Percentiles rank a stretch among this genome's conserved stretches.
Evolutionary conservation across 2,797 vertebrate species (phyloP).

Genomic region (Myiotriccus ornatus): DNA sequence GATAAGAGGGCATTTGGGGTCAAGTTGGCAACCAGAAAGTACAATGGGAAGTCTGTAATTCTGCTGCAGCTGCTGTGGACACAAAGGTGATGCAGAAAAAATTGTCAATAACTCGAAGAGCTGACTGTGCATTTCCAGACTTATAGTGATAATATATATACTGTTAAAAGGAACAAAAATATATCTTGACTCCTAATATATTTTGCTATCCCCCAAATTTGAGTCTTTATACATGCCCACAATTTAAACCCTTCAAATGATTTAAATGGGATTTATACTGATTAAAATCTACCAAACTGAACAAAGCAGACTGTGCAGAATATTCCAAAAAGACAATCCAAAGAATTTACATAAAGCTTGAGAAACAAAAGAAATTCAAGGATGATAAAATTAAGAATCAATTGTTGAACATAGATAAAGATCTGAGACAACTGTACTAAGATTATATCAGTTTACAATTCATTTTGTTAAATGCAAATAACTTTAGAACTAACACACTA

Average conservation of each 20-base stretch:
- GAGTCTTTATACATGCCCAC: not conserved
- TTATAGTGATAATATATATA: not conserved
- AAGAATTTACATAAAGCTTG: not conserved
- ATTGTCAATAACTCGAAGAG: not conserved
- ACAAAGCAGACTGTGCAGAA: not conserved
- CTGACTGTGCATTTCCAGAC: not conserved
- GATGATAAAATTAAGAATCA: not conserved
- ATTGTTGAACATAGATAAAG: not conserved
- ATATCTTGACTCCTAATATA: not conserved
- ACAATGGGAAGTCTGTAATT: not conserved
- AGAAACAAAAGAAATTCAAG: not conserved
- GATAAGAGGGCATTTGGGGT: not conserved
- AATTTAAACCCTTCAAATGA: not conserved
- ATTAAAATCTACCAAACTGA: not conserved
- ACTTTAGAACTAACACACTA: not conserved
- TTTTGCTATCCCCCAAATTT: not conserved
- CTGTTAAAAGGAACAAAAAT: not conserved
- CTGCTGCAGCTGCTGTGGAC: not conserved
- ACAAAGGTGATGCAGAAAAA: not conserved
- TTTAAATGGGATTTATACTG: not conserved
- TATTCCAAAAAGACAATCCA: not conserved
- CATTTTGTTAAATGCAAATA: not conserved
- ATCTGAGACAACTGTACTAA: not conserved
- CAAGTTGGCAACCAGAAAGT: not conserved
- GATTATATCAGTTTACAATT: not conserved